Percentiles rank a stretch among this genome's conserved stretches.
Conservation (phyloP, 1,140 invertebrate genomes). For the Telenomus remus region DNA sequence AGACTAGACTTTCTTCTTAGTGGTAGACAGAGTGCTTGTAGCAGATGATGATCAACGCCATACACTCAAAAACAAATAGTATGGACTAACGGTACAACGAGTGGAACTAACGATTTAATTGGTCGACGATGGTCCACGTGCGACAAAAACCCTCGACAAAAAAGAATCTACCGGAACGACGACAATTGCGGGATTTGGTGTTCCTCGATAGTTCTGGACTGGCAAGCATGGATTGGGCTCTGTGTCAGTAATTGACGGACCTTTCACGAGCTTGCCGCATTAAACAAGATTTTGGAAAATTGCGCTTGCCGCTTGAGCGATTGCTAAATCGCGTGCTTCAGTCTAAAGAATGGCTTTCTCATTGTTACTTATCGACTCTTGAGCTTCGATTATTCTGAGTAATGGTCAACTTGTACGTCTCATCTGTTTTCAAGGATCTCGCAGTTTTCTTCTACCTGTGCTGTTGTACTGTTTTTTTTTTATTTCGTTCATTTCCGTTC, state of each 20-base stretch:
- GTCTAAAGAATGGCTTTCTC: slow-evolving; percentile 66
- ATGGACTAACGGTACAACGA: too few species aligned
- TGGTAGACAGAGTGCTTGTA: neutral
- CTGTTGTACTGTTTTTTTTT: slow-evolving; percentile 26
- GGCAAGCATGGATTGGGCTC: slow-evolving; percentile 51
- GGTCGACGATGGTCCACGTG: slow-evolving; percentile 1
- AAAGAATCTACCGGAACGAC: neutral
- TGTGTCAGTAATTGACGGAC: slow-evolving; percentile 50
- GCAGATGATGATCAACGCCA: slow-evolving; percentile 9
- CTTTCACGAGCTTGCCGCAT: slow-evolving; percentile 57
- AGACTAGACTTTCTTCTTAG: too few species aligned
- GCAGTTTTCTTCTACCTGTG: slow-evolving; percentile 38
- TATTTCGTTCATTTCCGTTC: slow-evolving; percentile 17
- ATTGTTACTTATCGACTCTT: slow-evolving; percentile 56
- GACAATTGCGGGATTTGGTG: neutral
- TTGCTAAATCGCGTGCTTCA: slow-evolving; percentile 64
- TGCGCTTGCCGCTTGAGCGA: slow-evolving; percentile 68
- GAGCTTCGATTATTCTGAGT: slow-evolving; percentile 55
- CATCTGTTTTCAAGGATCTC: slow-evolving; percentile 36
- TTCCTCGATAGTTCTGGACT: slow-evolving; percentile 54
- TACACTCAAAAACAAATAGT: too few species aligned
- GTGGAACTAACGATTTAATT: slow-evolving; percentile 11
- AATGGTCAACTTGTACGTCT: slow-evolving; percentile 67
- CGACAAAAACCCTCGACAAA: slow-evolving; percentile 4
- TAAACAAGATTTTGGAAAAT: slow-evolving; percentile 55